Percentiles rank a stretch among this genome's conserved stretches.
phyloP scores from a whole-genome alignment of 1,140 invertebrate genomes.

The Procambarus virginalis region DNA sequence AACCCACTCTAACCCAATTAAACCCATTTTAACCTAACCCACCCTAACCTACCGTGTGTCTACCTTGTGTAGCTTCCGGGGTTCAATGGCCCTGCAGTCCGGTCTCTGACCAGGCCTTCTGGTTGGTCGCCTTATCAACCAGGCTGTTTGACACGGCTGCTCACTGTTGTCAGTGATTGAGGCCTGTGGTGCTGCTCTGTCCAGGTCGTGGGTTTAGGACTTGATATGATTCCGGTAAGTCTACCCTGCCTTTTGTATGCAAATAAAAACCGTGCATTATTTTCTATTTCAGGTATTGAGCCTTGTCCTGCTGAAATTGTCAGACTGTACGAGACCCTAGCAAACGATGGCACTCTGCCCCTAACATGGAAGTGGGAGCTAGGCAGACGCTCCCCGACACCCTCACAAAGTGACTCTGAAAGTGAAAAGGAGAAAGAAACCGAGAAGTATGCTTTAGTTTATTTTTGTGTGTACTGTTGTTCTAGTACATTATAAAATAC shows the following conservation, averaged over 20 bases:
- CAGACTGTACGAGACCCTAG: constrained; percentile 47
- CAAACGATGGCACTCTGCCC: constrained; percentile 29
- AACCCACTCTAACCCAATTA: no score
- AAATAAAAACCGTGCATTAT: neutral
- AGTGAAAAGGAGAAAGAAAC: constrained; percentile 56
- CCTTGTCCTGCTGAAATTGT: constrained; percentile 39
- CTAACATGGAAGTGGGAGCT: constrained; percentile 48
- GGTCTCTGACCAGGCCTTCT: neutral
- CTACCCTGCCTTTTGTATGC: no score
- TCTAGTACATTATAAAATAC: neutral
- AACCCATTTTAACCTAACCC: no score
- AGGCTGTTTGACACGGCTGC: no score
- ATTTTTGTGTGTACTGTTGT: neutral
- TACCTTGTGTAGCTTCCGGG: no score
- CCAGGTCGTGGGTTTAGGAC: no score
- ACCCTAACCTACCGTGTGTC: no score
- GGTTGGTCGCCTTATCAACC: neutral
- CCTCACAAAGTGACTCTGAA: constrained; percentile 51
- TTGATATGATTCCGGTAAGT: no score
- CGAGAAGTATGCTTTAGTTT: neutral
- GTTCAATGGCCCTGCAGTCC: no score
- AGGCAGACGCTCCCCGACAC: constrained; percentile 49
- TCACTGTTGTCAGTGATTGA: no score
- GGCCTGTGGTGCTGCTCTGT: no score
- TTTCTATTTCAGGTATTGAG: constrained; percentile 29